phyloP scores from a whole-genome alignment of 2,797 vertebrate species.

The Morus bassanus region DNA sequence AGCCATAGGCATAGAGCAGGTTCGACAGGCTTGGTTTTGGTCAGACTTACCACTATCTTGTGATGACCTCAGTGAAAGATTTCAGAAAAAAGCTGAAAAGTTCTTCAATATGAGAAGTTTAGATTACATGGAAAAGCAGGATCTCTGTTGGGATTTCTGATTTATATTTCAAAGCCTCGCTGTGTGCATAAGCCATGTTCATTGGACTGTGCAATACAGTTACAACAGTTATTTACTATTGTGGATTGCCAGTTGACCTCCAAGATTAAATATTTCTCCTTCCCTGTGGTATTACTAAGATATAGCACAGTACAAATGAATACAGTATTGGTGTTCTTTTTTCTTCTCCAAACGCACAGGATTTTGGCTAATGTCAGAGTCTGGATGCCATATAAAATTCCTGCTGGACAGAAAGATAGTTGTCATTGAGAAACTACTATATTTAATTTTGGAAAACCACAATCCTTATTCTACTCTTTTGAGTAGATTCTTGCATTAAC shows the following conservation, averaged over 20 bases:
- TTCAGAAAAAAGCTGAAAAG: not conserved
- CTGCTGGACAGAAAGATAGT: not conserved
- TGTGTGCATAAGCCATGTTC: not conserved
- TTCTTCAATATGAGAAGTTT: not conserved
- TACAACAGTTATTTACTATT: not conserved
- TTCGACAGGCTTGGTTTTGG: not conserved
- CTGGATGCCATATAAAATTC: not conserved
- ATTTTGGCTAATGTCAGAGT: not conserved
- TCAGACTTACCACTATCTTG: not conserved
- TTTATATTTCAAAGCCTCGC: not conserved
- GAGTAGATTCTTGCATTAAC: not conserved
- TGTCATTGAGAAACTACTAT: not conserved
- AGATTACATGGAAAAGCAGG: not conserved
- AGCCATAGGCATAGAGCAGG: not conserved
- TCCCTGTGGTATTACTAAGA: not conserved
- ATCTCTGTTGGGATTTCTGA: not conserved
- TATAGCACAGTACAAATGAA: not conserved
- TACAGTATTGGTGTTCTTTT: not conserved
- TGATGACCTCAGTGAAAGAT: not conserved
- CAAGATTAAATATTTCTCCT: not conserved
- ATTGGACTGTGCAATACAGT: not conserved
- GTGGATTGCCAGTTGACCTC: not conserved
- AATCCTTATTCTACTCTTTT: not conserved
- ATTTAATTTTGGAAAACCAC: not conserved
- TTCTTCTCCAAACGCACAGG: not conserved